These are phyloP conservation scores for Microplitis deprimator DNA, from an alignment of 2,888 invertebrate species.

Conservation along the genomic window DNA sequence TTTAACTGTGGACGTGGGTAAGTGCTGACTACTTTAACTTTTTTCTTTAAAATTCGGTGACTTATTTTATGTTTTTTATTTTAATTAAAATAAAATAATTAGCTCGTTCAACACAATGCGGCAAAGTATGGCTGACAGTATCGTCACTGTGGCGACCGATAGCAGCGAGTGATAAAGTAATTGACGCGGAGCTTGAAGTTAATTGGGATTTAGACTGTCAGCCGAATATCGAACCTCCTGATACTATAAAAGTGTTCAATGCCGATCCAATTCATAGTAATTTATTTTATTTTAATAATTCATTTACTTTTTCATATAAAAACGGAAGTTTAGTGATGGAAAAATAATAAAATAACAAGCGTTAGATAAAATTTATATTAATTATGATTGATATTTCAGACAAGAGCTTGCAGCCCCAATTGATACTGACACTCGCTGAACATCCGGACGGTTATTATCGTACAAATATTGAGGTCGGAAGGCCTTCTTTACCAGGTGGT, in stretches of 20 bases:
- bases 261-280: constrained; percentile 63
- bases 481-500: constrained; percentile 67
- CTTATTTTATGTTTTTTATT: background rate
- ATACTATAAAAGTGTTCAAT: constrained; percentile 67
- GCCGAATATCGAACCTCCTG: constrained; percentile 57
- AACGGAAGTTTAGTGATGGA: no score
- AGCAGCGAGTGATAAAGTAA: constrained; percentile 60
- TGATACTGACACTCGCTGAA: constrained; percentile 59
- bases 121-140: constrained; percentile 73
- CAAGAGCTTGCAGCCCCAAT: constrained; percentile 57
- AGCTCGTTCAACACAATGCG: constrained; percentile 67
- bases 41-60: background rate
- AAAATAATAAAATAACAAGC: background rate
- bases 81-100: constrained; percentile 31
- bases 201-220: constrained; percentile 73
- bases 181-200: constrained; percentile 73
- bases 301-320: no score
- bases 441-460: constrained; percentile 66
- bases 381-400: constrained; percentile 52
- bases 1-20: background rate
- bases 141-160: constrained; percentile 70
- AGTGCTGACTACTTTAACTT: background rate
- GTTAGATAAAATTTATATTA: constrained; percentile 9
- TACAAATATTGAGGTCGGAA: constrained; percentile 68
- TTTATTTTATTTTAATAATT: background rate